phyloP scores from a whole-genome alignment of 2,888 invertebrate genomes.

The Patella ulyssiponensis region DNA sequence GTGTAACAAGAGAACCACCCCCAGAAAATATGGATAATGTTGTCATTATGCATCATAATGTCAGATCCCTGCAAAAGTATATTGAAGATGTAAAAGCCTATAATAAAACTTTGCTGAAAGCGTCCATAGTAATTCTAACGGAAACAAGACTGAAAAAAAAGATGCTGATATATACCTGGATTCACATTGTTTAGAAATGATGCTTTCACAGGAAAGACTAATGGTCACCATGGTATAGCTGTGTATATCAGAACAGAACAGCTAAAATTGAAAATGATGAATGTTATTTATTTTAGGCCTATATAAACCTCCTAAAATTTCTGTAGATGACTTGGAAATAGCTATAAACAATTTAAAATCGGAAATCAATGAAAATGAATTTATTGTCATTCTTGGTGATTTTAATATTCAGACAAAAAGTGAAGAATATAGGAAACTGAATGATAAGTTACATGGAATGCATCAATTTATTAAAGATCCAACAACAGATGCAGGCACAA shows the following conservation, averaged over 20 bases:
- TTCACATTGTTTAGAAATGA: constrained; percentile 1
- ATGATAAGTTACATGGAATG: no score
- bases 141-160: not conserved
- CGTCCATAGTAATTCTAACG: not conserved
- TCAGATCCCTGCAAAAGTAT: no score
- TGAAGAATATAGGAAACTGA: not conserved
- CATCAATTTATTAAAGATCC: no score
- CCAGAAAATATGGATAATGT: no score
- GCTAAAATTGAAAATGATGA: not conserved
- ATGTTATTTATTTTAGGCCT: not conserved
- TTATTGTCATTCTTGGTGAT: not conserved
- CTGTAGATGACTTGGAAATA: not conserved
- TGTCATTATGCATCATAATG: no score
- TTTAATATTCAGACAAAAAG: not conserved
- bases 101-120: not conserved
- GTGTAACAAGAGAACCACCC: no score
- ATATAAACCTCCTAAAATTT: not conserved
- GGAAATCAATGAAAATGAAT: not conserved
- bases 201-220: not conserved
- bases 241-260: no score
- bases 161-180: not conserved
- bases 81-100: not conserved
- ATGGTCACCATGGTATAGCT: not conserved
- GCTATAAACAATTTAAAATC: not conserved
- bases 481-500: no score